A percentile compares a stretch with the other conserved stretches of the same genome.
These are phyloP conservation scores for Caenorhabditis brenneri DNA, from an alignment of 1,140 invertebrate species.

Conservation along the genomic window DNA sequence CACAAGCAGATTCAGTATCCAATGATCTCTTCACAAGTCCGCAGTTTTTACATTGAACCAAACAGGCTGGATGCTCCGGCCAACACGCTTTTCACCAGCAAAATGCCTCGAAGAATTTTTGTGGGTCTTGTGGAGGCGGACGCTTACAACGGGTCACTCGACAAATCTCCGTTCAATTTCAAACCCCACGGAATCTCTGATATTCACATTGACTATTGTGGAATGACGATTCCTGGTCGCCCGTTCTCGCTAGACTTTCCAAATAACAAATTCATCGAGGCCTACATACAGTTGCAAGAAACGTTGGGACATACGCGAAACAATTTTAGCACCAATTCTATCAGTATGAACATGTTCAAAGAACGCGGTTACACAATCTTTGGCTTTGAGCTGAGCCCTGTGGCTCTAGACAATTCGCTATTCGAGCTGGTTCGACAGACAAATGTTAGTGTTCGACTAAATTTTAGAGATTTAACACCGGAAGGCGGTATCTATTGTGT, in stretches of 20 bases:
- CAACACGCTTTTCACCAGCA: no score
- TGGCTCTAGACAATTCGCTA: not conserved
- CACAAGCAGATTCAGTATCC: not conserved
- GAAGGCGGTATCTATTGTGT: not conserved
- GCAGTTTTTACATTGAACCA: no score
- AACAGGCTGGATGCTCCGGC: not conserved
- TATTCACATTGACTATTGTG: not conserved
- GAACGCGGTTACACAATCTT: not conserved
- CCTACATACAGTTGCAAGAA: not conserved
- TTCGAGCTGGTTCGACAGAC: not conserved
- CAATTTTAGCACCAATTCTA: not conserved
- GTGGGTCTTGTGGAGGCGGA: not conserved
- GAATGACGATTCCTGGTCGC: not conserved
- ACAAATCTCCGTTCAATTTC: not conserved
- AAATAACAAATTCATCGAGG: not conserved
- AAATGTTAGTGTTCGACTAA: no score
- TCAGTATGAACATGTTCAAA: not conserved
- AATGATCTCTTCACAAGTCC: not conserved
- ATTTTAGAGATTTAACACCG: not conserved
- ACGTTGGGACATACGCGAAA: not conserved
- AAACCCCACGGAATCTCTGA: not conserved
- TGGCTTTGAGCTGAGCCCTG: not conserved
- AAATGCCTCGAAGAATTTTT: not conserved
- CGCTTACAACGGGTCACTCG: not conserved
- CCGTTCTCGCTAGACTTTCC: not conserved